phyloP scores from a whole-genome alignment of 2,113 vertebrate species.

The Lathamus discolor region DNA sequence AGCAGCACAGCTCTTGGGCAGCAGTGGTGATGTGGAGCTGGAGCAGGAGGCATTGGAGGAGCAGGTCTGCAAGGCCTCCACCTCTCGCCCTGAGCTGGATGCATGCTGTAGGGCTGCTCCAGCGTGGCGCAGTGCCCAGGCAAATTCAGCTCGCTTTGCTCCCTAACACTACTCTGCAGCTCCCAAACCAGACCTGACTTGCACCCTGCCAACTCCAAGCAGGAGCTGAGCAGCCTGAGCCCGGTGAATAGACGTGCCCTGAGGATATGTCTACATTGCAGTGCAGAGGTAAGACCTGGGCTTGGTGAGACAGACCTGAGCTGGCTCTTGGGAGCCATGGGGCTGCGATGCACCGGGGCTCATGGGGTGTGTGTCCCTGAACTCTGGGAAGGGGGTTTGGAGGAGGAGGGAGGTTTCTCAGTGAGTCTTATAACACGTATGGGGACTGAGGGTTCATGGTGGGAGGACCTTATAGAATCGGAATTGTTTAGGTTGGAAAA shows the following conservation, averaged over 20 bases:
- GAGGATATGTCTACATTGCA: slow-evolving; percentile 22
- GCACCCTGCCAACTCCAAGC: background rate
- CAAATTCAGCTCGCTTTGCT: background rate
- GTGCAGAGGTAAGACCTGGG: slow-evolving; percentile 30
- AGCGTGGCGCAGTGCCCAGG: background rate
- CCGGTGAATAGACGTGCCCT: background rate
- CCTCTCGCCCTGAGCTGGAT: background rate
- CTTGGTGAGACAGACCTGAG: background rate
- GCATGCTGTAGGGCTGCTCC: background rate
- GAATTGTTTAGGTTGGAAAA: background rate
- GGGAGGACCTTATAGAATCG: background rate
- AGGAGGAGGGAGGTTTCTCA: background rate
- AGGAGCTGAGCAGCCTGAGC: background rate
- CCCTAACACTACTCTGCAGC: background rate
- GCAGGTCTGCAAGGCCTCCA: background rate
- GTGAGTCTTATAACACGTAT: background rate
- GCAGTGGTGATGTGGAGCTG: background rate
- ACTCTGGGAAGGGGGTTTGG: background rate
- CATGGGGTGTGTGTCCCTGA: background rate
- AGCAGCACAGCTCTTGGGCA: background rate
- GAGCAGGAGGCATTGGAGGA: background rate
- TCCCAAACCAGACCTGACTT: slow-evolving; percentile 54
- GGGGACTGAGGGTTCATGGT: background rate
- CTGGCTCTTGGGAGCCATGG: background rate
- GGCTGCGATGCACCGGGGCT: fast-evolving